Base-by-base conservation (phyloP, 2,113 vertebrate genomes). In the Saccopteryx bilineata region DNA sequence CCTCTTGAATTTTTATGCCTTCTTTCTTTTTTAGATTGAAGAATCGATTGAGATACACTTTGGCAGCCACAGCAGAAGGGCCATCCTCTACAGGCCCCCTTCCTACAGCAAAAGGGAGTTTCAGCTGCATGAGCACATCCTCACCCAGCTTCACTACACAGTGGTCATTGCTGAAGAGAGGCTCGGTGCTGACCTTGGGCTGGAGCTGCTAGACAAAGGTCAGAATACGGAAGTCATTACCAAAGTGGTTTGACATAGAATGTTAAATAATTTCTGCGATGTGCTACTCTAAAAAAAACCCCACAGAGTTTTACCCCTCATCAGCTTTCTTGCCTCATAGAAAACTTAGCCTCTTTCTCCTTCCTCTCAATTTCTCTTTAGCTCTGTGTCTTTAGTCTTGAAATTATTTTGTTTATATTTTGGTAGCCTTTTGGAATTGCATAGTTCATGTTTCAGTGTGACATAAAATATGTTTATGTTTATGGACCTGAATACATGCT, bases 41-140 rank as follows among this genome's bases (percentile, higher is more conserved):
- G 91, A 97, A 10, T 96, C 91, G 26, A 14, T 98, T 75, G 93
- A 97, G 58, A 97, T 96, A 81, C 89, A 93, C 93, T 98, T 98
- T 66, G 97, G 98, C 90, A 97, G 87, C 65, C 95, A 0, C 1
- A 84, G 33, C 0, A 97, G 93, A 97, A 99, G 98, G 31, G 98
- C 99, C 15, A 50, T 99, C 56, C 97, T 99, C 66, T 98, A 97
- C 0, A 96, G 98, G 6, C 98, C 98, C 75, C 98, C 97, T 60
- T 95, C 87, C 6, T 93, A 95, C 65, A 98, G 46, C 1, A 97
- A 98, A 94, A 95, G 93, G 0, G 99, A 99, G 84, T 98, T 99
- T 5, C 98, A 95, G 96, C 96, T 99, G 58, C 99, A 98, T 85
- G 98, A 98, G 94, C 98, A 79, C 31, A 97, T 99, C 23, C 98